Base-by-base conservation (phyloP, 2,888 invertebrate species). In the Leucoma salicis region DNA sequence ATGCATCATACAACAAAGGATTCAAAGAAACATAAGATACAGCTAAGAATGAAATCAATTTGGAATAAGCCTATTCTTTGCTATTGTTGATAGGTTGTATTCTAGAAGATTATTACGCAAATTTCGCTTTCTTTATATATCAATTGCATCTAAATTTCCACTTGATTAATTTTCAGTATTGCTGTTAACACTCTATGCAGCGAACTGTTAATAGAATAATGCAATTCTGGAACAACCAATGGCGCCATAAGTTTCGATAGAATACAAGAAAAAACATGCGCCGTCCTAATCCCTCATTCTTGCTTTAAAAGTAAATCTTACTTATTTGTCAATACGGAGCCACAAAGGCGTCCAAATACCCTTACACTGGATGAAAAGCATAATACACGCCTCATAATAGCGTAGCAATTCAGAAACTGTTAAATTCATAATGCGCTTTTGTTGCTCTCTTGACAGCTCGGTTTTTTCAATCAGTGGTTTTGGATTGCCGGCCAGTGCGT, bases 291-390 rank as follows among this genome's bases (percentile, higher is more conserved):
- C 89, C 86, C 69, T 74, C 78, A 82, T 87, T 86, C 80, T 83
- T 81, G 61, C 80, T 78, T 76, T 75, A 74, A 67, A 73, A 81
- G 84, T 80, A 83, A 85, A 86, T 83, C 85, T 82, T 80, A 81
- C 80, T 86, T 89, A 89, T 89, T 89, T 89, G 89, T 89, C 89
- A 88, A 89, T 89, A 89, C 81, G 47, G 78, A 75, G 79, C 87
- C 87, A 89, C 87, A 89, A 89, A 81, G 80, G 83, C 80, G 70
- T 71, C 83, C 86, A 87, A 89, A 88, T 87, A 88, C 88, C 84
- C 76, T 79, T 78, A 86, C 82, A 81, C 78, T 84, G 70, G 75
- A 61, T 74, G 77, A 80, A 85, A 81, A 66, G 81, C 77, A 86
- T 85, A 87, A 87, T 88, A 82, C 86, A 83, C 87, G 82, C 85